Conservation (phyloP, 2,888 invertebrate species). For the Hermaeophaga mercurialis region DNA sequence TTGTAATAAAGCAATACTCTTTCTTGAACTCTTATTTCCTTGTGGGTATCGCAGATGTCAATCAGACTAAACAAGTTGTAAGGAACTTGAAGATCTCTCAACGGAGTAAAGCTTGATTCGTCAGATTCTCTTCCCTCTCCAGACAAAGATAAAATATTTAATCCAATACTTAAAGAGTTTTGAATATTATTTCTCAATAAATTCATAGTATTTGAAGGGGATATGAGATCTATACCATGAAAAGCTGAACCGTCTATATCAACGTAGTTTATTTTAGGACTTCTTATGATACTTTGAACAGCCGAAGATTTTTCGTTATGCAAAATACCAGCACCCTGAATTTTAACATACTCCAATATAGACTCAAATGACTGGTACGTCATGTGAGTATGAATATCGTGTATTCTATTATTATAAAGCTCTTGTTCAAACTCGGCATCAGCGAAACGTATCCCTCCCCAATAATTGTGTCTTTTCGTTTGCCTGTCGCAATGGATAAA, state of each 20-base stretch:
- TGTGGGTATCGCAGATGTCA: conserved; percentile 95
- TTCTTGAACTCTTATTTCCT: conserved; percentile 88
- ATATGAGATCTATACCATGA: conserved; percentile 90
- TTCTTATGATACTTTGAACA: conserved; percentile 85
- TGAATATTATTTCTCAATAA: conserved; percentile 76
- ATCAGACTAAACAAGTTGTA: conserved; percentile 92
- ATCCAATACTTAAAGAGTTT: conserved; percentile 86
- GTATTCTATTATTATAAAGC: conserved; percentile 78
- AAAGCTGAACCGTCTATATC: conserved; percentile 84
- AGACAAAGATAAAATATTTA: conserved; percentile 87
- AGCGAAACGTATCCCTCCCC: conserved; percentile 96
- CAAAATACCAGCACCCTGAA: conserved; percentile 91
- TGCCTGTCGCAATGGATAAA: conserved; percentile 88
- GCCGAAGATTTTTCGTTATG: conserved; percentile 96
- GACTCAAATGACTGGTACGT: conserved; percentile 74
- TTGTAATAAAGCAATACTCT: conserved; percentile 93
- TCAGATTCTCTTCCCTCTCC: conserved; percentile 90
- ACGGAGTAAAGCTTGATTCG: conserved; percentile 86
- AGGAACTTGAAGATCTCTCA: conserved; percentile 81
- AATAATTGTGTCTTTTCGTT: conserved; percentile 71
- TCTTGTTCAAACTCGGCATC: conserved; percentile 89
- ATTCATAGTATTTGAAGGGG: conserved; percentile 82
- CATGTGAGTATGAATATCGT: conserved; percentile 80
- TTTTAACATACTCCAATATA: conserved; percentile 77
- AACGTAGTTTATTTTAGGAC: conserved; percentile 80